Evolutionary conservation across 2,797 vertebrate species (phyloP).

Genomic region (Anableps anableps): DNA sequence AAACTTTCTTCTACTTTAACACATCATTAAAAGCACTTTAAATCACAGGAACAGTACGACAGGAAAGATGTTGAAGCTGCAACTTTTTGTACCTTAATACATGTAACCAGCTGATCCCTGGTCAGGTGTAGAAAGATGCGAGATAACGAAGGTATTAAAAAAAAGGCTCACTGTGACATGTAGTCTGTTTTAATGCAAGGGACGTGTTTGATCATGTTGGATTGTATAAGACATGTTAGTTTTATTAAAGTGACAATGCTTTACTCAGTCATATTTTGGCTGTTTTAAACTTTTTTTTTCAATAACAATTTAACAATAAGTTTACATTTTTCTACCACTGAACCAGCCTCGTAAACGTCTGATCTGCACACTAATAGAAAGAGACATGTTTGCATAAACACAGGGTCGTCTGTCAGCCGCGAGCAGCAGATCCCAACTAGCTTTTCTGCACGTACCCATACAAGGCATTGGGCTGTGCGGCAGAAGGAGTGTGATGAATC

Average conservation of each 20-base stretch:
- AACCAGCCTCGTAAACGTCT: constrained; percentile 6
- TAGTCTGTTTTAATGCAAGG: background rate
- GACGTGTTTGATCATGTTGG: background rate
- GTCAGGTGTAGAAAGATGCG: background rate
- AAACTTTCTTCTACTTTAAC: background rate
- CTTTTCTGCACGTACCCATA: constrained; percentile 69
- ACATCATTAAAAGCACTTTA: background rate
- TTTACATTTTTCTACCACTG: background rate
- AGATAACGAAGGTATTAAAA: background rate
- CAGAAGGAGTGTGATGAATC: constrained; percentile 58
- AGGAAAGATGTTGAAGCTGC: background rate
- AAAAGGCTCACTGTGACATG: background rate
- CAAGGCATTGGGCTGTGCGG: constrained; percentile 67
- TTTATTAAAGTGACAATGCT: constrained; percentile 1
- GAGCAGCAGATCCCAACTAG: constrained; percentile 60
- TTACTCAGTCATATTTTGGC: background rate
- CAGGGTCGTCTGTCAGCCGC: constrained; percentile 32
- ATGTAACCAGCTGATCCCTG: background rate
- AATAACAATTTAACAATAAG: too few species aligned
- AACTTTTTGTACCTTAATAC: background rate
- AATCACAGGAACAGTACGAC: too few species aligned
- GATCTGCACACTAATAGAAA: constrained; percentile 21
- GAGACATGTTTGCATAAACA: constrained; percentile 35
- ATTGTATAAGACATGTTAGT: background rate
- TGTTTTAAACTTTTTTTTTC: background rate